Base-by-base conservation (phyloP, 2,888 invertebrate species). In the Metalampra italica region DNA sequence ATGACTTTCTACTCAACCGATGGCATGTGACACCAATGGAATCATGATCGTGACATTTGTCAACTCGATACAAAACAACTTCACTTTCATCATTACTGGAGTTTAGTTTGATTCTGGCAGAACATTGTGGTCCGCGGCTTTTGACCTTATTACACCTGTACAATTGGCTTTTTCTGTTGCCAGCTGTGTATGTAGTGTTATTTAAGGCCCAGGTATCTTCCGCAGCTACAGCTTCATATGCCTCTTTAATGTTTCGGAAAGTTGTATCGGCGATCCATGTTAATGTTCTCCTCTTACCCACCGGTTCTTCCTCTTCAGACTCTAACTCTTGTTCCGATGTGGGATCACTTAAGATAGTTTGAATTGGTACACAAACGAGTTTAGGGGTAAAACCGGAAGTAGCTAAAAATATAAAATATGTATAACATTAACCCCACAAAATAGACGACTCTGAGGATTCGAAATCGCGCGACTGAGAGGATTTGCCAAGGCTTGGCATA, bases 131-230 rank as follows among this genome's bases (percentile, higher is more conserved):
- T 0, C 43, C 43, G 7, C 32, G 30, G 8, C 9, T 8, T 11
- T 8, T 32, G 5, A 43, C 43, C n/a, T 43, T 43, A 13, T 43
- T 43, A 32, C 43, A 43, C 14, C 43, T 43, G 12, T 14, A 46
- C 29, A 12, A 15, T 12, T 22, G 11, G 11, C 32, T 14, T n/a
- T 29, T 29, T 29, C 42, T 29, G 39, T 39, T 12, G 22, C n/a
- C 36, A 36, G n/a, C 36, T 36, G 1, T 36, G 36, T 36, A 3
- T n/a, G 13, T 39, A 9, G n/a, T n/a, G 22, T 29, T 9, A 2
- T 22, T 22, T 15, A 9, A 29, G 11, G 43, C n/a, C 43, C 43
- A 43, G 7, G 32, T 14, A 5, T 32, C 13, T 43, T 43, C 43
- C 8, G 43, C 12, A 32, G 7, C 8, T 2, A 43, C 32, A 9